These are phyloP conservation scores for Nycticryphes semicollaris DNA, from an alignment of 2,113 vertebrate species.

Conservation along the genomic window DNA sequence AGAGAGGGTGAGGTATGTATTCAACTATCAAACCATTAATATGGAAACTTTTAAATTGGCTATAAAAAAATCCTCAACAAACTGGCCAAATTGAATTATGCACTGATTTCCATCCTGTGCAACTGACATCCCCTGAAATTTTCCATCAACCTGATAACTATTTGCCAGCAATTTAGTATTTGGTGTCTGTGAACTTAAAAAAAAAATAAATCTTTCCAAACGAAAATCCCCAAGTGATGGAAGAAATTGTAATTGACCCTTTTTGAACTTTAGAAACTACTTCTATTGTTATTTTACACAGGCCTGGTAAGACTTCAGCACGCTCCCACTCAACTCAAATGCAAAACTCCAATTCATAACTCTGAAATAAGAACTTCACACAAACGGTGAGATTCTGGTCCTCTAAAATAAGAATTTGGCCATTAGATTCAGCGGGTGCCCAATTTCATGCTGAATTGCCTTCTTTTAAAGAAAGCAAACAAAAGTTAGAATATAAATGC, in stretches of 20 bases:
- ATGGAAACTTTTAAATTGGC: background rate
- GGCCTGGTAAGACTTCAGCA: background rate
- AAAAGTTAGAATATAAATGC: background rate
- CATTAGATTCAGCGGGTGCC: background rate
- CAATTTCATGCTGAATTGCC: background rate
- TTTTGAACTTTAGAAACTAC: background rate
- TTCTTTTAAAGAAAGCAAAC: background rate
- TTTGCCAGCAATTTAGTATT: background rate
- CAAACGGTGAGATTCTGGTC: background rate
- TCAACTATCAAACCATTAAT: background rate
- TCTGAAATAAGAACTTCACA: background rate
- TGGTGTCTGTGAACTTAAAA: background rate
- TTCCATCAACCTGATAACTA: background rate
- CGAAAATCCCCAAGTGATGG: background rate
- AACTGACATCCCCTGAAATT: background rate
- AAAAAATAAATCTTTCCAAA: background rate
- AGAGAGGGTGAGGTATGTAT: background rate
- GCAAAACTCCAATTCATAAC: background rate
- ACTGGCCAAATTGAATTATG: fast-evolving
- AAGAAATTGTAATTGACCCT: background rate
- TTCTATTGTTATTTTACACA: background rate
- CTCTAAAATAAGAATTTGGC: background rate
- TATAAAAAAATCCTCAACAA: background rate
- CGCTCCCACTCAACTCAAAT: background rate
- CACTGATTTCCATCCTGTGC: background rate